These are phyloP conservation scores for Alethe castanea DNA, from an alignment of 2,113 vertebrate genomes.

Conservation along the genomic window DNA sequence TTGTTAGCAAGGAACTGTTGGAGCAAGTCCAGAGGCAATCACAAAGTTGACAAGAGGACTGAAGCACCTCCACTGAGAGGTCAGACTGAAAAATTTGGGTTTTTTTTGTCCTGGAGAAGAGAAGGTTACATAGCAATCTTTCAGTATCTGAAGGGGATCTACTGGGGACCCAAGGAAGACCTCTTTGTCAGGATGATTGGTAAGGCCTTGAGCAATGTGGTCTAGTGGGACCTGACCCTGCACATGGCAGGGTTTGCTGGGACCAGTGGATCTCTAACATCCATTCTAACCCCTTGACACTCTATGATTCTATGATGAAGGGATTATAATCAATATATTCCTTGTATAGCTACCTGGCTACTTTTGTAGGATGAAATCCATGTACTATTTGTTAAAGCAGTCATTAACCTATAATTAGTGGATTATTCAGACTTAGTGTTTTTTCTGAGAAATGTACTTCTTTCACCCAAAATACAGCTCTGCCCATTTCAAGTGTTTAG, in stretches of 20 bases:
- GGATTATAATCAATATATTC: neutral
- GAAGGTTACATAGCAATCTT: neutral
- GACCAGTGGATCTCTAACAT: too few species aligned
- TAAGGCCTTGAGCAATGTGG: neutral
- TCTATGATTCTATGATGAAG: neutral
- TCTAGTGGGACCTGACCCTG: fast-evolving
- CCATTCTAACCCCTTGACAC: neutral
- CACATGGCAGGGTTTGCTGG: neutral
- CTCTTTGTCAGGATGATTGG: neutral
- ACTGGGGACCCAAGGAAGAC: too few species aligned
- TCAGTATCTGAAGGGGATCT: too few species aligned
- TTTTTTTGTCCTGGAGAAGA: neutral
- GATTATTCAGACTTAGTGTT: neutral
- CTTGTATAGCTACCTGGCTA: neutral
- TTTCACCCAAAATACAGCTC: neutral
- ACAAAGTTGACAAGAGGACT: neutral
- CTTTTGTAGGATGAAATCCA: neutral
- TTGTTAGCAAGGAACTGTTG: neutral
- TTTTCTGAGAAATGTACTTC: neutral
- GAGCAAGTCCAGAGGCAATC: fast-evolving
- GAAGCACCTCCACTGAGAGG: neutral
- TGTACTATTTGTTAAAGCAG: neutral
- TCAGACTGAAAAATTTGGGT: neutral
- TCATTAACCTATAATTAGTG: neutral
- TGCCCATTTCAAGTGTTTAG: neutral